Percentiles rank a stretch among this genome's conserved stretches.
Conservation (phyloP, 2,888 invertebrate species). For the Synergus umbraculus region DNA sequence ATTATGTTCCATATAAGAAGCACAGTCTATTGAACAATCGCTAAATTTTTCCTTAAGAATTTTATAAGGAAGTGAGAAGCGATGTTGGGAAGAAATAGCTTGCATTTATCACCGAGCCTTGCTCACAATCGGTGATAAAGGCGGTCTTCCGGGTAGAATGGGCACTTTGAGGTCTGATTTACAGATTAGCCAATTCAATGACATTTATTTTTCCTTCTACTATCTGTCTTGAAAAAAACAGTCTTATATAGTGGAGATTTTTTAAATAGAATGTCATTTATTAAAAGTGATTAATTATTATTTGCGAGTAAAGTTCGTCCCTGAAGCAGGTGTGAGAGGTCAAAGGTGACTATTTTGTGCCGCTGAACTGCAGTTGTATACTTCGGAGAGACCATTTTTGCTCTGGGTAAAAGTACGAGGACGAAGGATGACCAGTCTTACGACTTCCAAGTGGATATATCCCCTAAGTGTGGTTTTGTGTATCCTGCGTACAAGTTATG, state of each 20-base stretch:
- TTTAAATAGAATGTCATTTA: background rate
- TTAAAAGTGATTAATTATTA: background rate
- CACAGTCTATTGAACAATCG: too few species aligned
- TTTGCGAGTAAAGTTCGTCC: background rate
- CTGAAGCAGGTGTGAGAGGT: background rate
- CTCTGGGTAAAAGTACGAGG: background rate
- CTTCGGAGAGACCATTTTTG: background rate
- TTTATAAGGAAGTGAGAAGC: too few species aligned
- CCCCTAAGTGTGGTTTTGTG: conserved; percentile 74
- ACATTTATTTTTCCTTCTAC: background rate
- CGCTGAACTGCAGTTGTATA: background rate
- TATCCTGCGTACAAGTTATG: conserved; percentile 67
- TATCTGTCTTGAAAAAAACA: background rate
- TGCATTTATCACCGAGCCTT: background rate
- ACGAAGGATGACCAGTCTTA: background rate
- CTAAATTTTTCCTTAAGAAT: too few species aligned
- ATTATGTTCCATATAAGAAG: background rate
- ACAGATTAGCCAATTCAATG: background rate
- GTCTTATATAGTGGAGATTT: too few species aligned
- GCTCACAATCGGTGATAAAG: background rate
- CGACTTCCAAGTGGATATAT: conserved; percentile 56
- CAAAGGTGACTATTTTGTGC: background rate
- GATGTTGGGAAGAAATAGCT: background rate
- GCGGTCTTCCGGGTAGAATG: background rate
- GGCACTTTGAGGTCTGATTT: background rate